Evolutionary conservation across 2,797 vertebrate genomes (phyloP).

Genomic region (Enteromius paludinosus): DNA sequence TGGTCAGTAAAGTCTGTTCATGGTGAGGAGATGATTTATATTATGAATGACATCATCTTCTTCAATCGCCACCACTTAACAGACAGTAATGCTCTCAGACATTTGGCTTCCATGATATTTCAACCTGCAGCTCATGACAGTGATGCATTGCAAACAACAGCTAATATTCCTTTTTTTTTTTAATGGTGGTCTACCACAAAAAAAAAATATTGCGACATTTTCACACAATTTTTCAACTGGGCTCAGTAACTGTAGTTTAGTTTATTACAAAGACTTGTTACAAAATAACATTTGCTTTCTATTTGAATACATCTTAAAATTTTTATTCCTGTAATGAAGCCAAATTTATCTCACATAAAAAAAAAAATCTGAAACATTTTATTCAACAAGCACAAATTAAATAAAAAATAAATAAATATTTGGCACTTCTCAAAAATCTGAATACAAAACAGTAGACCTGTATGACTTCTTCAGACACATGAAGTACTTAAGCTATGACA

Average conservation of each 20-base stretch:
- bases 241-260: too few relatives aligned
- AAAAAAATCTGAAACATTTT: too few relatives aligned
- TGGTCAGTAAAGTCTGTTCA: background rate
- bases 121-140: background rate
- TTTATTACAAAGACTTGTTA: background rate
- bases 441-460: background rate
- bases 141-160: background rate
- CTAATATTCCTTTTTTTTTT: background rate
- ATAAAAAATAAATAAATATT: too few relatives aligned
- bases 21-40: conserved; percentile 2
- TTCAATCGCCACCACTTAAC: conserved; percentile 9
- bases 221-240: background rate
- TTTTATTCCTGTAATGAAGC: too few relatives aligned
- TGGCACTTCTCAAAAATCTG: too few relatives aligned
- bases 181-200: background rate
- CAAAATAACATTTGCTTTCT: background rate
- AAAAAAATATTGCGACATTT: background rate
- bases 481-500: background rate
- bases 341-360: too few relatives aligned
- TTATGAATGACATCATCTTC: background rate
- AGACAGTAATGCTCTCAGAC: conserved; percentile 1
- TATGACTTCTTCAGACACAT: background rate
- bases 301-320: background rate
- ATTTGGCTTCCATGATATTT: background rate
- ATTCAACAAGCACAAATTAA: too few relatives aligned